Evolutionary conservation across 2,888 invertebrate genomes (phyloP), one percentile per base, ranked within the genome.

Genomic region (Chrysotoxum bicinctum): DNA sequence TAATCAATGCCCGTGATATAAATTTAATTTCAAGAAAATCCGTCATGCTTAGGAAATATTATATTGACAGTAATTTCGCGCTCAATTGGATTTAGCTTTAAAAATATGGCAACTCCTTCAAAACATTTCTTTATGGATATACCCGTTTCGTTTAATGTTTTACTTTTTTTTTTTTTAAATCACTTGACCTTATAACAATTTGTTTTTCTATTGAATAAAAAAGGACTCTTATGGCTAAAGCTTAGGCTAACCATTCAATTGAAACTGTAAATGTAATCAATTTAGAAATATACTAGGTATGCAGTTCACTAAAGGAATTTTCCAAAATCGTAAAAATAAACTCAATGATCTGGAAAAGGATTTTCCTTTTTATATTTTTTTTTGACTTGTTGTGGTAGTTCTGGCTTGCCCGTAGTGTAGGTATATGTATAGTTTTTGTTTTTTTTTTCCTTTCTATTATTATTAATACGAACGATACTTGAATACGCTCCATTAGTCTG

Each of bases 211-310:
- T 30, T 3, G 2, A 26, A 2, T 9, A 30, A 12, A 62, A 52
- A 74, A 16, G 32, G 12, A 35, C 26, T 16, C 32, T 12, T 21
- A 66, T 43, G n/a, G 26, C 35, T 40, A 45, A 54, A 26, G 60
- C 68, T 52, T 26, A 50, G 64, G 62, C 69, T 64, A 78, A 70
- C 79, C 75, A 80, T 80, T 80, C 84, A 75, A 64, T 80, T 80
- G 80, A 80, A 80, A 84, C 84, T 80, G 84, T 76, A 76, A 80
- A 80, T 84, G 84, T 84, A 80, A 84, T 84, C 84, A 84, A 84
- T 84, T 84, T 80, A 60, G 30, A 68, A 58, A 35, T 58, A 84
- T 75, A 48, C 21, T 50, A n/a, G n/a, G n/a, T n/a, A 35, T 21
- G 32, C 35, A 66, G 21, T 64, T 26, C 23, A 26, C 19, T 21